phyloP scores from a whole-genome alignment of 2,113 vertebrate genomes.

The Chloroceryle aenea region DNA sequence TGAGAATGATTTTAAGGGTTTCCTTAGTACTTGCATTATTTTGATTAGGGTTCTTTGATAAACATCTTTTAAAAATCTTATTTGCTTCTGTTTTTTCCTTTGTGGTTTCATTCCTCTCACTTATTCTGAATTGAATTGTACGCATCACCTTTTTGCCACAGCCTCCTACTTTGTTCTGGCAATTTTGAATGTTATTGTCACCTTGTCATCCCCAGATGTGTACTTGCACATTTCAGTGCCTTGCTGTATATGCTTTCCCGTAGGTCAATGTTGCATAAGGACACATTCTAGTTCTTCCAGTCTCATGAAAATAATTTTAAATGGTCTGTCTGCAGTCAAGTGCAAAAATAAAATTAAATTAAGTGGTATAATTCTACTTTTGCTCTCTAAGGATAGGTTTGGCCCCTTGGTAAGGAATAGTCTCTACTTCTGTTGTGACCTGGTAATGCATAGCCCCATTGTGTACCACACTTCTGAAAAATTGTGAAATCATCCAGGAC shows the following conservation, averaged over 20 bases:
- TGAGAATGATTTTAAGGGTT: slow-evolving; percentile 37
- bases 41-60: slow-evolving; percentile 27
- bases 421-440: neutral
- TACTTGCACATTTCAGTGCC: slow-evolving; percentile 25
- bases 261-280: neutral
- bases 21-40: slow-evolving; percentile 39
- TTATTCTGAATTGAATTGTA: neutral
- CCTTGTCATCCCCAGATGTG: neutral
- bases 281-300: neutral
- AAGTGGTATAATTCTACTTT: neutral
- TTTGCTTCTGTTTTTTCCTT: slow-evolving; percentile 9
- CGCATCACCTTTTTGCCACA: slow-evolving; percentile 6
- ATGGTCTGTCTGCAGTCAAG: neutral
- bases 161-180: neutral
- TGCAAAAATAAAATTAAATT: neutral
- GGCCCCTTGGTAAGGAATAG: neutral
- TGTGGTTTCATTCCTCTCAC: neutral
- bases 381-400: neutral
- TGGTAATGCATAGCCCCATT: neutral
- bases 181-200: slow-evolving; percentile 35
- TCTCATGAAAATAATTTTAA: neutral
- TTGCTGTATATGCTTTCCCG: neutral
- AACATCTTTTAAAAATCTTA: slow-evolving; percentile 3
- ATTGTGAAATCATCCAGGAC: neutral
- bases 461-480: neutral